phyloP scores from a whole-genome alignment of 2,797 vertebrate genomes.

The Acanthis flammea region DNA sequence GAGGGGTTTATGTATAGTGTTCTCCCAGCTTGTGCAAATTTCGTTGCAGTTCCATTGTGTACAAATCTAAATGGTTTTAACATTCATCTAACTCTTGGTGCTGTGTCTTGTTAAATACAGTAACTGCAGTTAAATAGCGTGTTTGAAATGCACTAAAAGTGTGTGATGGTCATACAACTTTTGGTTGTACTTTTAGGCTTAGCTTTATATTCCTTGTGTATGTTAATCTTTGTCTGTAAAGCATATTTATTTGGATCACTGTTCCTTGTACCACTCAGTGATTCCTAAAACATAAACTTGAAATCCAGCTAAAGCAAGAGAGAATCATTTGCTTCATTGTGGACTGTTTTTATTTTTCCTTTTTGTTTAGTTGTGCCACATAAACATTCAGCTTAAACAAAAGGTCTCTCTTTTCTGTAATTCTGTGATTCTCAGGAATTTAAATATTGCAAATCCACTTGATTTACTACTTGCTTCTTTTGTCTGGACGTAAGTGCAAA shows the following conservation, averaged over 20 bases:
- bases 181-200: not conserved
- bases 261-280: not conserved
- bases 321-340: not conserved
- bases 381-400: not conserved
- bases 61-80: not conserved
- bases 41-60: rapidly evolving
- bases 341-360: not conserved
- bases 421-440: not conserved
- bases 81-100: not conserved
- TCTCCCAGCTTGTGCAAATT: not conserved
- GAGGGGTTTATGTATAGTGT: not conserved
- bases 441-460: not conserved
- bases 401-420: not conserved
- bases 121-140: not conserved
- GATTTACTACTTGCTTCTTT: not conserved
- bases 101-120: not conserved
- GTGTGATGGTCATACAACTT: not conserved
- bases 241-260: not conserved
- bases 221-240: not conserved
- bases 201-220: not conserved
- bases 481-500: not conserved
- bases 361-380: not conserved
- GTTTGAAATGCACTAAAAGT: not conserved
- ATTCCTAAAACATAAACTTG: not conserved
- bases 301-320: not conserved